A percentile compares a stretch with the other conserved stretches of the same genome.
phyloP scores from a whole-genome alignment of 2,797 vertebrate species.

The Aselliscus stoliczkanus region DNA sequence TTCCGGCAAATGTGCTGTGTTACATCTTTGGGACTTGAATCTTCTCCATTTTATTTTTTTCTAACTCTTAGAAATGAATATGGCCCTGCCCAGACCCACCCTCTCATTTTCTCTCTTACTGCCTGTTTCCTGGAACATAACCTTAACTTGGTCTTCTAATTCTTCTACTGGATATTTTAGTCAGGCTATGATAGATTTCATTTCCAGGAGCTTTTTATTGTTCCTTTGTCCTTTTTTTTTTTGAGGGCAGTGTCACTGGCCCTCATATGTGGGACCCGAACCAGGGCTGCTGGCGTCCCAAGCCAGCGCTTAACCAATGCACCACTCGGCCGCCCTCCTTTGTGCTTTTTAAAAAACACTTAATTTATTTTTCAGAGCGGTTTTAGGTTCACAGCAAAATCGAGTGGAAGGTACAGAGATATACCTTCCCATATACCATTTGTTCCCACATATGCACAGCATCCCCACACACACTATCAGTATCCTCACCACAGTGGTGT shows the following conservation, averaged over 20 bases:
- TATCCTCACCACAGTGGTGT: accelerated
- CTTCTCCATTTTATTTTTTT: neutral
- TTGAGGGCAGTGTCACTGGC: too few relatives aligned
- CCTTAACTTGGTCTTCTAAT: neutral
- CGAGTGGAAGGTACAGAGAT: neutral
- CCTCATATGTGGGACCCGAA: too few relatives aligned
- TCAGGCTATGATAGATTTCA: neutral
- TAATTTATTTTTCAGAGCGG: neutral
- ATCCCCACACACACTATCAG: accelerated
- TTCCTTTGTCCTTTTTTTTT: neutral
- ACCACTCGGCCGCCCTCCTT: too few relatives aligned
- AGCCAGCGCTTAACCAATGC: too few relatives aligned
- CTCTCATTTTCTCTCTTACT: neutral
- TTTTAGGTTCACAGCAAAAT: neutral
- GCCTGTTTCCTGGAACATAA: neutral
- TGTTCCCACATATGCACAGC: neutral
- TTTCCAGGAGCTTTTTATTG: neutral
- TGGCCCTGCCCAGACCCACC: accelerated
- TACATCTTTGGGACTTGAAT: accelerated
- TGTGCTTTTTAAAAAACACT: neutral
- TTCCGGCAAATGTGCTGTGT: neutral
- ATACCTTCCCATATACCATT: neutral
- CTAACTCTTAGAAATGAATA: neutral
- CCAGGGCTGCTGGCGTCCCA: too few relatives aligned
- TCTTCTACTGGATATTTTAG: neutral